Evolutionary conservation across 1,140 invertebrate species (phyloP), one percentile per base, ranked within the genome.

Genomic region (Penaeus indicus): DNA sequence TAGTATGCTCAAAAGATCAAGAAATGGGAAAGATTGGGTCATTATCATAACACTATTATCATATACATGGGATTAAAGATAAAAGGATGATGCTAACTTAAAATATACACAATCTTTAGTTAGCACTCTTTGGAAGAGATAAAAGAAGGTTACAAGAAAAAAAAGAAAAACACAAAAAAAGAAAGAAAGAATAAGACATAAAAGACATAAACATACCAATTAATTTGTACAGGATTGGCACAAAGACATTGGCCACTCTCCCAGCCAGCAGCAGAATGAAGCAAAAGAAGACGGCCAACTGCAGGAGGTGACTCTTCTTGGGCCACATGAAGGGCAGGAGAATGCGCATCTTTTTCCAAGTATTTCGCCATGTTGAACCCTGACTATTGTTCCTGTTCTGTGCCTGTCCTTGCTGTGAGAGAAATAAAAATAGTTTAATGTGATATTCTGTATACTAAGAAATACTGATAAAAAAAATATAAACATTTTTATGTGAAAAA

Each of bases 311-410:
- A 92, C 95, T 95, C 89, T 96, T 97, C 90, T 95, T 96, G 0
- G 98, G 98, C 98, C 98, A 99, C n/a, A 99, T 93, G 93, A 98
- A 99, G 3, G 98, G 98, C 78, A 96, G 92, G 38, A 99, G 94
- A 0, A 94, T 95, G 91, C 95, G 95, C 13, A 97, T 92, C 93
- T 98, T 98, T 90, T 95, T 94, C 93, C 95, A 96, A 1, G 95
- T 94, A 93, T 97, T 97, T 77, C 93, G 93, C 94, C 97, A 97
- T 75, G 97, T 96, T n/a, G 97, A 97, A 81, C 93, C 92, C 92
- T 94, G 90, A 67, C 87, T 78, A 47, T 77, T 88, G n/a, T 47
- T 79, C n/a, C 85, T 77, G 42, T 64, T 25, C 10, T 63, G 13
- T 13, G 42, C 18, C 21, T n/a, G 54, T 21, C 62, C 85, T 42